Base-by-base conservation (phyloP, 2,113 vertebrate species). In the Otus sunia region DNA sequence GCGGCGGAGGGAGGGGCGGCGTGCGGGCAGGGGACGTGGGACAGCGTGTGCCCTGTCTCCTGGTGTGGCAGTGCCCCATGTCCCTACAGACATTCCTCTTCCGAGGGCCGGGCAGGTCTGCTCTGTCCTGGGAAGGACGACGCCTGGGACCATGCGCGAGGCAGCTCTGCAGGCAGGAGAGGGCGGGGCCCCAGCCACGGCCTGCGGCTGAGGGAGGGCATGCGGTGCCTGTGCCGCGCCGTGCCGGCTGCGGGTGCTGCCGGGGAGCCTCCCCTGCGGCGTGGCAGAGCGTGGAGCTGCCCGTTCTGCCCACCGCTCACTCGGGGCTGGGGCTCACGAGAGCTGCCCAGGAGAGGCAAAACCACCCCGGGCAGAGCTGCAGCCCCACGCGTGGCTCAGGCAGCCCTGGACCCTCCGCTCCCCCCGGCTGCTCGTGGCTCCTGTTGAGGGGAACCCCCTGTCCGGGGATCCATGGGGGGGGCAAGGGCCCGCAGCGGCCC, bases 401-500 rank as follows among this genome's bases (percentile, higher is more conserved):
- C 11, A 23, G 76, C 15, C 6, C 39, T 15, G 29, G 43, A 7
- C 10, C 21, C 55, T 74, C 39, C 19, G 23, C 47, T 58, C 13
- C 2, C 9, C 69, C 47, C 2, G 5, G 13, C 74, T 47, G 64
- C 15, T 11, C 4, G 1, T 8, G 18, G 15, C 17, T 62, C 29
- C 39, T 1, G 3, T 4, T 15, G 50, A 32, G 17, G 63, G 29
- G n/a, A 67, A 43, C 34, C 50, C 14, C 13, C 59, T 34, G 49
- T 6, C 76, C 10, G 2, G 1, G 4, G 30, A 25, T 19, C 26
- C 0, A 0, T 8, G 29, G 29, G 2, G 8, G 20, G 12, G 64
- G 14, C 12, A 8, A 25, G 21, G 49, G 16, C 43, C 60, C 71
- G 25, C 2, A 2, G 39, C 25, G 37, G 36, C 23, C 41, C 34